A percentile compares a stretch with the other conserved stretches of the same genome.
Evolutionary conservation across 1,140 invertebrate species (phyloP).

Genomic region (Bombus haemorrhoidalis): DNA sequence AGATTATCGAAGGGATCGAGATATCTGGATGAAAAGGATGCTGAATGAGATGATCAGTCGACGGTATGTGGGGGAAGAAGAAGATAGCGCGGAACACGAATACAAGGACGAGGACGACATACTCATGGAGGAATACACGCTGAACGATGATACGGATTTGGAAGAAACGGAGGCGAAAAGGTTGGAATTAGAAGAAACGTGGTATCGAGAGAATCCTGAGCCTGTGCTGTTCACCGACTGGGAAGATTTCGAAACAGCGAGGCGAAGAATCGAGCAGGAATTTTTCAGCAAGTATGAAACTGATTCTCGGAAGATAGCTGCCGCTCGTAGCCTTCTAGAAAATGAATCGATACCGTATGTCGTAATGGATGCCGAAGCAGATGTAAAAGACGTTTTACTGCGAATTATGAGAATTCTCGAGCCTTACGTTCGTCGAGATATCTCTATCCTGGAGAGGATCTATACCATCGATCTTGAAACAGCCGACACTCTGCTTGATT

Average conservation of each 20-base stretch:
- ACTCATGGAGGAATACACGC: too few relatives aligned
- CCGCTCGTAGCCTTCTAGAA: conserved; percentile 72
- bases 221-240: conserved; percentile 78
- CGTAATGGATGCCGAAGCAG: conserved; percentile 76
- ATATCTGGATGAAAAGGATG: conserved; percentile 62
- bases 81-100: conserved; percentile 54
- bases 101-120: conserved; percentile 21
- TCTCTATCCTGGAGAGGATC: conserved; percentile 83
- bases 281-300: conserved; percentile 79
- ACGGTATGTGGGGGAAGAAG: not conserved
- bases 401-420: conserved; percentile 72
- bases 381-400: conserved; percentile 75
- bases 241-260: conserved; percentile 80
- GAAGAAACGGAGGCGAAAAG: not conserved
- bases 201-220: conserved; percentile 69
- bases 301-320: conserved; percentile 76
- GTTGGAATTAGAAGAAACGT: conserved; percentile 44
- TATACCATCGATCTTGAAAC: conserved; percentile 81
- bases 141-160: conserved; percentile 16
- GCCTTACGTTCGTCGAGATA: conserved; percentile 77
- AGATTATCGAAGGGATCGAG: conserved; percentile 65
- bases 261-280: conserved; percentile 77
- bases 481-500: conserved; percentile 82
- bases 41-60: not conserved
- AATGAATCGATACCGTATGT: conserved; percentile 80